Percentiles rank a stretch among this genome's conserved stretches.
Evolutionary conservation across 2,888 invertebrate genomes (phyloP).

Genomic region (Trissolcus brochymenae): DNA sequence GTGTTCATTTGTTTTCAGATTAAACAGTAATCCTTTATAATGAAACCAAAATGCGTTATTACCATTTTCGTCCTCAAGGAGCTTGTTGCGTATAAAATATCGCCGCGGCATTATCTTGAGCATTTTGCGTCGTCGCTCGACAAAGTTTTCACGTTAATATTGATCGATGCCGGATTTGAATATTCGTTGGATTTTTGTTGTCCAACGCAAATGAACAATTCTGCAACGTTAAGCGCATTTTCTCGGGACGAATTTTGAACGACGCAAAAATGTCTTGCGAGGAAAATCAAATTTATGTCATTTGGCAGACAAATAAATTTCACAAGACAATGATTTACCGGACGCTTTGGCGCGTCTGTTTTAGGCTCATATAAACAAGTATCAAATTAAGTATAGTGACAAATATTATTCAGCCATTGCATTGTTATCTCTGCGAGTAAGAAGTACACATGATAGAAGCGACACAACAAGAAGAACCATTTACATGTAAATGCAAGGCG

Average conservation of each 20-base stretch:
- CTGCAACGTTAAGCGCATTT: background rate
- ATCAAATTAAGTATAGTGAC: constrained; percentile 21
- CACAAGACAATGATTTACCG: constrained; percentile 5
- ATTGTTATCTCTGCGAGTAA: constrained; percentile 1
- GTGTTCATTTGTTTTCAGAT: constrained; percentile 56
- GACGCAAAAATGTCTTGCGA: background rate
- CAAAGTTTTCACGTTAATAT: constrained; percentile 19
- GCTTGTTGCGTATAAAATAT: constrained; percentile 36
- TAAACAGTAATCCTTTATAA: constrained; percentile 55
- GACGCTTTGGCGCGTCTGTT: background rate
- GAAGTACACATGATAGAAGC: constrained; percentile 2
- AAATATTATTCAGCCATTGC: constrained; percentile 19
- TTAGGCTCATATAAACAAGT: constrained; percentile 12
- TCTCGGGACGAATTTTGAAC: background rate
- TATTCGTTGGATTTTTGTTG: background rate
- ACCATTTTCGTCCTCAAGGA: constrained; percentile 45
- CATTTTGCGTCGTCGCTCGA: constrained; percentile 12
- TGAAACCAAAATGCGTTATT: constrained; percentile 53
- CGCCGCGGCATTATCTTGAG: constrained; percentile 18
- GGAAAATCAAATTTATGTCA: background rate
- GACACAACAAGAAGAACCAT: constrained; percentile 35
- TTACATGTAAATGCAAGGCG: constrained; percentile 45
- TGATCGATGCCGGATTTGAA: constrained; percentile 12
- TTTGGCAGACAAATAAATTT: background rate
- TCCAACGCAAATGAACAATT: background rate